Conservation (phyloP, 1,140 invertebrate species). For the Formica selysi region DNA sequence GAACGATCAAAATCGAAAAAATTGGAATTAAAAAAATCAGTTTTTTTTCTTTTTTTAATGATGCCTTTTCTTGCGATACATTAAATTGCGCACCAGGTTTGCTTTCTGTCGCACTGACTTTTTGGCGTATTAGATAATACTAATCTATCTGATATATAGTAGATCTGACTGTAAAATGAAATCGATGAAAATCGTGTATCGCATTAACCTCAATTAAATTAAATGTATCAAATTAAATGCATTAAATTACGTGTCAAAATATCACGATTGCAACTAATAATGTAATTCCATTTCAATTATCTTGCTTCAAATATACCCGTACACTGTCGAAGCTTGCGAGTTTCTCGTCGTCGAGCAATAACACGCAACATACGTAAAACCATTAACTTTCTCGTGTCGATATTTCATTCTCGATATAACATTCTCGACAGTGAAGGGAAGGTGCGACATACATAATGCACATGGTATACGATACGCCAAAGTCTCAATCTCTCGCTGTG, state of each 20-base stretch:
- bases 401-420: conserved; percentile 19
- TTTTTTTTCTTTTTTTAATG: neutral
- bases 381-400: conserved; percentile 18
- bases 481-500: neutral
- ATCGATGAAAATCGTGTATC: neutral
- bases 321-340: neutral
- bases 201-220: neutral
- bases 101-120: neutral
- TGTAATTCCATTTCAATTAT: conserved; percentile 37
- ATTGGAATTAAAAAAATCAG: neutral
- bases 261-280: conserved; percentile 25
- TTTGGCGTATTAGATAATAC: conserved; percentile 12
- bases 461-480: neutral
- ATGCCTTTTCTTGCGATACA: neutral
- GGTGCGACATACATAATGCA: conserved; percentile 19
- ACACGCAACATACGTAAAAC: neutral
- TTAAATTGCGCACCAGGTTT: neutral
- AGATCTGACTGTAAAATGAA: conserved; percentile 17
- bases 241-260: conserved; percentile 13
- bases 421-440: conserved; percentile 49
- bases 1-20: neutral
- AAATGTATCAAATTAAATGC: conserved; percentile 25
- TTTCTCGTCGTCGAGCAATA: conserved; percentile 30
- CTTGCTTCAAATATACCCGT: conserved; percentile 5
- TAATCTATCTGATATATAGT: neutral